Evolutionary conservation across 2,113 vertebrate genomes (phyloP).

Genomic region (Vicugna pacos): DNA sequence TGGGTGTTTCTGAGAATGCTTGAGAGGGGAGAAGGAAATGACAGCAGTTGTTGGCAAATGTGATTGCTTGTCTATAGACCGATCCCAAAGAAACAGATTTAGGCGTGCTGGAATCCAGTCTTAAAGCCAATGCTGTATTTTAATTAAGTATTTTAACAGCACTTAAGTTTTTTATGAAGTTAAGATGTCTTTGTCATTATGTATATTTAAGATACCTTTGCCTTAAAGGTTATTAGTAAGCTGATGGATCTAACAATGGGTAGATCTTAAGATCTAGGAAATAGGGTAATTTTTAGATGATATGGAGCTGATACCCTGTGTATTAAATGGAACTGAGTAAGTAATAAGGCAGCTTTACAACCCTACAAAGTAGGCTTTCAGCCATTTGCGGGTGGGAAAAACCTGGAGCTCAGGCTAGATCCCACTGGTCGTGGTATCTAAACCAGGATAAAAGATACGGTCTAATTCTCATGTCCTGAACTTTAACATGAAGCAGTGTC

Average conservation of each 20-base stretch:
- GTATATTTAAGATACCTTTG: not conserved
- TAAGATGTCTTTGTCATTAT: not conserved
- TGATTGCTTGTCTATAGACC: not conserved
- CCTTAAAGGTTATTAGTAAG: not conserved
- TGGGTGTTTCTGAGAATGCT: slow-evolving; percentile 66
- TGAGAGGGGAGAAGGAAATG: too few relatives aligned
- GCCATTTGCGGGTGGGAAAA: not conserved
- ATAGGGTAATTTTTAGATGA: not conserved
- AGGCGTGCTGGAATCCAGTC: not conserved
- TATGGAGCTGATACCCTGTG: not conserved
- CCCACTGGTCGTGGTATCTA: not conserved
- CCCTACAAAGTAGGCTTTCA: not conserved
- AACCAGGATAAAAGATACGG: not conserved
- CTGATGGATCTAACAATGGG: not conserved
- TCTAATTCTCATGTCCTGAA: not conserved
- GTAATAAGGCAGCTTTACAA: not conserved
- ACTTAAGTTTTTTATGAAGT: not conserved
- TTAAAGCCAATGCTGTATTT: not conserved
- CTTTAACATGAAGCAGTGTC: not conserved
- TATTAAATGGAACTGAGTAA: not conserved
- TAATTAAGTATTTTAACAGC: not conserved
- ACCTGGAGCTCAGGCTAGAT: not conserved
- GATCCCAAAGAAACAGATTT: not conserved
- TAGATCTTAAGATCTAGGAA: not conserved
- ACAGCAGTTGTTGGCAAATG: not conserved